Percentiles rank a stretch among this genome's conserved stretches.
These are phyloP conservation scores for Apamea crenata DNA, from an alignment of 2,888 invertebrate species.

Conservation along the genomic window DNA sequence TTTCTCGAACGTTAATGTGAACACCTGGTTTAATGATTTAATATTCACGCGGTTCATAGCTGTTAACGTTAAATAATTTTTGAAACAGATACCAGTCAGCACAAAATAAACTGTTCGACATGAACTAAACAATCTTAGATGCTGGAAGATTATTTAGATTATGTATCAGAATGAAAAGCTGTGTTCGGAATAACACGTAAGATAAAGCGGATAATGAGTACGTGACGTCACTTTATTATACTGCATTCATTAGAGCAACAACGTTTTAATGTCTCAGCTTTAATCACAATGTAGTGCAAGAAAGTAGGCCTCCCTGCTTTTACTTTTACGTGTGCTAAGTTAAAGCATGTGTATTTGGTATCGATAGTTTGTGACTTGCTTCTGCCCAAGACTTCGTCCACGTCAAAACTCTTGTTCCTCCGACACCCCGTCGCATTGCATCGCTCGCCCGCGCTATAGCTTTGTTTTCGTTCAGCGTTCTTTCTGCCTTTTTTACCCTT, in stretches of 20 bases:
- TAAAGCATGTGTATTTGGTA: too few relatives aligned
- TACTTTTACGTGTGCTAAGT: neutral
- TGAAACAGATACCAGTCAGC: slow-evolving; percentile 58
- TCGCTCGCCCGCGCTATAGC: neutral
- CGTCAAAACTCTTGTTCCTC: neutral
- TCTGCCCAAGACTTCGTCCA: neutral
- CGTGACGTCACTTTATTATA: slow-evolving; percentile 22
- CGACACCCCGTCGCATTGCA: neutral
- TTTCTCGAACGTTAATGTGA: slow-evolving; percentile 56
- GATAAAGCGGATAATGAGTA: slow-evolving; percentile 47
- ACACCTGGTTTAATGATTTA: slow-evolving; percentile 73
- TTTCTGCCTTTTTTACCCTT: neutral
- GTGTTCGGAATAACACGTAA: slow-evolving; percentile 49
- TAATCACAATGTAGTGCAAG: neutral
- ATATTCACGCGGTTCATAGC: slow-evolving; percentile 53
- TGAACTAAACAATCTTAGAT: slow-evolving; percentile 43
- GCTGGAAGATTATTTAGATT: slow-evolving; percentile 48
- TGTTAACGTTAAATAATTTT: slow-evolving; percentile 63
- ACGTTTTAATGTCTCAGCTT: too few relatives aligned
- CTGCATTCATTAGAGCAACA: neutral
- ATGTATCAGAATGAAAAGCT: slow-evolving; percentile 38
- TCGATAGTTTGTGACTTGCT: neutral
- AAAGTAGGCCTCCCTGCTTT: neutral
- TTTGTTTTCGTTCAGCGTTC: neutral
- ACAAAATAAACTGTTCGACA: slow-evolving; percentile 57